A percentile compares a stretch with the other conserved stretches of the same genome.
phyloP scores from a whole-genome alignment of 2,797 vertebrate species.

The Babyrousa celebensis region DNA sequence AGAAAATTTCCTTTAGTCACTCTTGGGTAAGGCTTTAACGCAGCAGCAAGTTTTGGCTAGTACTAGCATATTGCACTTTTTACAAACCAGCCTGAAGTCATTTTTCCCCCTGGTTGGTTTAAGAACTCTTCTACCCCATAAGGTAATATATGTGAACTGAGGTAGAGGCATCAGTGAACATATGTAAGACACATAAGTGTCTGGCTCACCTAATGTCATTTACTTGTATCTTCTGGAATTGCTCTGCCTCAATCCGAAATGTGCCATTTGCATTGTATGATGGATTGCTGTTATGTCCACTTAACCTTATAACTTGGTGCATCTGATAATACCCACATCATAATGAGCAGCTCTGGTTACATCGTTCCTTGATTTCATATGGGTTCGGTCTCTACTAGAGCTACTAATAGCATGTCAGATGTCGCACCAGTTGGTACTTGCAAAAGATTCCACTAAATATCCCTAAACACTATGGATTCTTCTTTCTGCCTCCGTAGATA shows the following conservation, averaged over 20 bases:
- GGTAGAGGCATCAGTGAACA: constrained; percentile 9
- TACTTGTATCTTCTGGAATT: constrained; percentile 24
- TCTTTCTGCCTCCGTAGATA: background rate
- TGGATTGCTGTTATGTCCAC: background rate
- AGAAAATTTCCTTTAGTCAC: constrained; percentile 64
- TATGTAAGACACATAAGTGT: background rate
- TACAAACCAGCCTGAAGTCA: background rate
- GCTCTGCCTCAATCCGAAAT: background rate
- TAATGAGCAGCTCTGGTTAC: background rate
- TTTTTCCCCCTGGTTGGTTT: background rate
- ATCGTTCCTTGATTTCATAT: background rate
- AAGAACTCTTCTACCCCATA: background rate
- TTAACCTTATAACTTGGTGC: background rate
- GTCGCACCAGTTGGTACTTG: background rate
- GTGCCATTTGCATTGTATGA: background rate
- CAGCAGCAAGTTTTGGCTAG: constrained; percentile 26
- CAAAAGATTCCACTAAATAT: background rate
- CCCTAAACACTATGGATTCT: background rate
- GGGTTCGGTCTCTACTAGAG: background rate
- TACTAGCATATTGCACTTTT: constrained; percentile 44
- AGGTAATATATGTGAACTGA: constrained; percentile 27
- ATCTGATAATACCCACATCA: background rate
- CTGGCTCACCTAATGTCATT: constrained; percentile 20
- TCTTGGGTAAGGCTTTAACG: constrained; percentile 60
- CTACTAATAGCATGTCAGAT: background rate